Base-by-base conservation (phyloP, 2,113 vertebrate species). In the Callipepla californica region DNA sequence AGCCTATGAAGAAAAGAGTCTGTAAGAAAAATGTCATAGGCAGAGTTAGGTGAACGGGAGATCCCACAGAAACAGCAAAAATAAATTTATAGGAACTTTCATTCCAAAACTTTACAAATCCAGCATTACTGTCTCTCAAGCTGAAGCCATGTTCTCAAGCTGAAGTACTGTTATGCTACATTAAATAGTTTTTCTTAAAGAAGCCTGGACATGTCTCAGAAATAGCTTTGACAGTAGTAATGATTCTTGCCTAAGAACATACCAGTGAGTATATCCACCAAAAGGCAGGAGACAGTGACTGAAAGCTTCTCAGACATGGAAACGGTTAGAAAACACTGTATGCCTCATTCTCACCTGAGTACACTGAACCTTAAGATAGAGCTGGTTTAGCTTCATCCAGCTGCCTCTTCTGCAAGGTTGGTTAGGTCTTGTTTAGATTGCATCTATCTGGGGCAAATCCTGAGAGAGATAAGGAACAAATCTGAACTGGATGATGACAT, bases 321-420 rank as follows among this genome's bases (percentile, higher is more conserved):
- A 36, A 8, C 42, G 13, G n/a, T 1, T 3, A 5, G n/a, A 67
- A 67, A 42, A 16, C 11, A 45, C 11, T 6, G 1, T 0, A 0
- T 45, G 11, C 2, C 11, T 30, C 25, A 38, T 86, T 78, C 12
- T 34, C 32, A 32, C 0, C 4, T 38, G 20, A 30, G 5, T 6
- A 21, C 5, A 5, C 32, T 40, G 19, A n/a, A 36, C 4, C 4
- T 20, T 36, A n/a, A 23, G 8, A 12, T 75, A 61, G 4, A 58
- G 2, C 0, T 44, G 25, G 2, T 5, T 22, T 13, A 85, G 47
- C 5, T 1, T 34, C 5, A 6, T 44, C 17, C 26, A 42, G 6
- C 9, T 83, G 7, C 14, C 13, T 25, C 26, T 45, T 69, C 42
- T 32, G 3, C 21, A 25, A 18, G 1, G 3, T 1, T 70, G 11